Conservation (phyloP, 2,888 invertebrate species). For the Taenaris catops region DNA sequence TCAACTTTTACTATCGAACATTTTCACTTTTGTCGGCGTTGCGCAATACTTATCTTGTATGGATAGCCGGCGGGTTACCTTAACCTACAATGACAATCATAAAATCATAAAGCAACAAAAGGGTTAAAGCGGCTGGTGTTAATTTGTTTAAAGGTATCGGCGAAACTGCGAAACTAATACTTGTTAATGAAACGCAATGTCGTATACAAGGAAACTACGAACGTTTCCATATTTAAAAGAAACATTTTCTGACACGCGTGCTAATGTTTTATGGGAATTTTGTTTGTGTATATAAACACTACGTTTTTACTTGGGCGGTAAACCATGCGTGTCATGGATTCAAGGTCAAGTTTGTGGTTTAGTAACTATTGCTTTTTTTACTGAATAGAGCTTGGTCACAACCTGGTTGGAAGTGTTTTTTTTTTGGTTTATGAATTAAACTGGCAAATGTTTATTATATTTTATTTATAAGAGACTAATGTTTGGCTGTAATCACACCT, state of each 20-base stretch:
- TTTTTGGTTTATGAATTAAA: too few relatives aligned
- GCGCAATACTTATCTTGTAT: constrained; percentile 23
- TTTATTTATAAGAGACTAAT: too few relatives aligned
- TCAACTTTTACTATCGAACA: constrained; percentile 55
- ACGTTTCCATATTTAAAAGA: constrained; percentile 13
- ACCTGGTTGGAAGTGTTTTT: too few relatives aligned
- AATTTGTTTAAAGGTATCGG: constrained; percentile 48
- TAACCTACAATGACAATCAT: constrained; percentile 39
- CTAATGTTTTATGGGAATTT: constrained; percentile 6
- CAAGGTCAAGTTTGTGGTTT: too few relatives aligned
- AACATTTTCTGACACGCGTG: constrained; percentile 4
- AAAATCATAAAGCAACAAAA: constrained; percentile 64
- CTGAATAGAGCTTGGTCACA: too few relatives aligned
- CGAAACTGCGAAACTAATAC: constrained; percentile 25
- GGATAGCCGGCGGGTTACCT: constrained; percentile 27
- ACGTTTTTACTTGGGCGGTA: too few relatives aligned
- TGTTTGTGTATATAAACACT: too few relatives aligned
- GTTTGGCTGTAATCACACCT: too few relatives aligned
- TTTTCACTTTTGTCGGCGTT: constrained; percentile 74
- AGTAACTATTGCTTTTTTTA: too few relatives aligned
- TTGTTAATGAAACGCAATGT: constrained; percentile 22
- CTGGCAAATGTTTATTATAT: too few relatives aligned
- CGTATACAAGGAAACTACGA: constrained; percentile 7
- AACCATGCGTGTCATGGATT: too few relatives aligned
- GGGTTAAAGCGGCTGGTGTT: constrained; percentile 66